Evolutionary conservation across 2,113 vertebrate species (phyloP).

Genomic region (Nibea albiflora): DNA sequence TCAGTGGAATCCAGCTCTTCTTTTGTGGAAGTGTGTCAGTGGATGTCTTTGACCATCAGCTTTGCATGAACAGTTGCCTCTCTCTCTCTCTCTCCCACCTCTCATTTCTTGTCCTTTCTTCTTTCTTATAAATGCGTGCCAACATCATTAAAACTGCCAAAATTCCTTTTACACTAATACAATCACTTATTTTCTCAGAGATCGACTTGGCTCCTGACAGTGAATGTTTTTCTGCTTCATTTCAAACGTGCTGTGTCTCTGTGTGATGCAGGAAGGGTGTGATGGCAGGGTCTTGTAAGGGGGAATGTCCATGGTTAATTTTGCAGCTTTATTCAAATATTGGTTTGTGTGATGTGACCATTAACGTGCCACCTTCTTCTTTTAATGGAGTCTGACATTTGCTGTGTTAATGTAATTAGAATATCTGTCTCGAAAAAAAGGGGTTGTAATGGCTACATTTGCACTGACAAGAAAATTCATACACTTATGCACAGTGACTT

Average conservation of each 20-base stretch:
- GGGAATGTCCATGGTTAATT: slow-evolving; percentile 26
- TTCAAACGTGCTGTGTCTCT: slow-evolving; percentile 54
- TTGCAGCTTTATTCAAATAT: slow-evolving; percentile 26
- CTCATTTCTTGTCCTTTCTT: slow-evolving; percentile 36
- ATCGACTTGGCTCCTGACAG: slow-evolving; percentile 43
- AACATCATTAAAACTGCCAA: slow-evolving; percentile 60
- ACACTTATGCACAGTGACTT: slow-evolving; percentile 9
- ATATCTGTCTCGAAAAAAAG: not conserved
- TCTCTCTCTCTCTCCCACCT: slow-evolving; percentile 14
- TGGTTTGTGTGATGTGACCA: slow-evolving; percentile 20
- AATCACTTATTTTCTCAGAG: slow-evolving; percentile 38
- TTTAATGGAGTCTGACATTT: slow-evolving; percentile 37
- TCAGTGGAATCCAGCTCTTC: slow-evolving; percentile 43
- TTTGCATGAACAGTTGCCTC: slow-evolving; percentile 69
- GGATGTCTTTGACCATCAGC: slow-evolving; percentile 71
- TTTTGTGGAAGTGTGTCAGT: slow-evolving; percentile 46
- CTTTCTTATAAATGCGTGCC: slow-evolving; percentile 37
- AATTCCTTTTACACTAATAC: slow-evolving; percentile 59
- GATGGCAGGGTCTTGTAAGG: slow-evolving; percentile 53
- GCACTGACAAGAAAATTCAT: not conserved
- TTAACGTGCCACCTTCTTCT: slow-evolving; percentile 47
- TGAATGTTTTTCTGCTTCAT: slow-evolving; percentile 49
- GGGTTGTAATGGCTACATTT: slow-evolving; percentile 13
- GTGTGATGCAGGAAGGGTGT: slow-evolving; percentile 34
- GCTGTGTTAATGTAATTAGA: slow-evolving; percentile 14